Evolutionary conservation across 1,140 invertebrate genomes (phyloP), one percentile per base, ranked within the genome.

Genomic region (Ceratosolen fusciceps): DNA sequence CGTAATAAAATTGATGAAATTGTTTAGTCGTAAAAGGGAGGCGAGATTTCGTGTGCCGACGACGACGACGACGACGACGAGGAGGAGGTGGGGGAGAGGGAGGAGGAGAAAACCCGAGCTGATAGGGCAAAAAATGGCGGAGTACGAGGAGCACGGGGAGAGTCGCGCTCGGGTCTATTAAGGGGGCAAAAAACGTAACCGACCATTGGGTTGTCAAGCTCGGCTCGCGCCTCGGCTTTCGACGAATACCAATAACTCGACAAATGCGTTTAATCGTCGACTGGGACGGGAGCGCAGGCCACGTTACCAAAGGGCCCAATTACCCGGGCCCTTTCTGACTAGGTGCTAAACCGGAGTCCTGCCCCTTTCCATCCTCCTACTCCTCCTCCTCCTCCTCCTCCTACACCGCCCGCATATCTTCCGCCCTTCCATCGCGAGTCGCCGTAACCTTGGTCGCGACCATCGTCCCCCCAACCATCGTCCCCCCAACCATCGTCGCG

Each of bases 1-100:
- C 60, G 19, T 65, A 21, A n/a, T 65, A 65, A 65, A 65, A 37
- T 24, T 65, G 31, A 65, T 65, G 19, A 65, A 65, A 65, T 24
- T 62, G 58, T 65, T n/a, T n/a, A 37, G 31, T 65, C 60, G 34
- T 65, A 37, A 65, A 37, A n/a, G 16, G 9, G 31, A 65, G 8
- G 9, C 31, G 8, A 37, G 8, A 37, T 65, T 65, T 65, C 31
- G 60, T 65, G 34, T 1, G 21, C 34, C 16, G 60, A 37, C 10
- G 60, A 34, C 21, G 60, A n/a, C n/a, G n/a, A n/a, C n/a, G n/a
- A n/a, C n/a, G n/a, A n/a, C n/a, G n/a, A n/a, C n/a, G n/a, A n/a
- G n/a, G n/a, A n/a, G n/a, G n/a, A n/a, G n/a, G n/a, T n/a, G n/a
- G n/a, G n/a, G n/a, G n/a, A n/a, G n/a, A n/a, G n/a, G n/a, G n/a